Conservation (phyloP, 2,113 vertebrate genomes). For the Brachypodius melanocephalos region DNA sequence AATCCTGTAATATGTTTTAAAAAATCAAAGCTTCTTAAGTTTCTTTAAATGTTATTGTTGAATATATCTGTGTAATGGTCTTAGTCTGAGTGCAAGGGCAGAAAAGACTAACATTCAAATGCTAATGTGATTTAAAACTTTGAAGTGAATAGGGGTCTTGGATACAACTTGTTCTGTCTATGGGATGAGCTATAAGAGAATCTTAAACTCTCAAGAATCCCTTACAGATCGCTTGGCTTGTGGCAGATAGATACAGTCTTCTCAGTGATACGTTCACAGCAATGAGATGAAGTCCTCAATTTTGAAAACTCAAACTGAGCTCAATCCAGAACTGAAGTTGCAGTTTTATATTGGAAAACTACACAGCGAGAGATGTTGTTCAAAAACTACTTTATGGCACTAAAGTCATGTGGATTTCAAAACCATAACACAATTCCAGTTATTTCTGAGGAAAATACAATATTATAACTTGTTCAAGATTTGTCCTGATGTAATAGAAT, state of each 20-base stretch:
- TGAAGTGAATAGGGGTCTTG: not conserved
- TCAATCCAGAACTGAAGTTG: not conserved
- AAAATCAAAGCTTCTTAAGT: not conserved
- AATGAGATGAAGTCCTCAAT: not conserved
- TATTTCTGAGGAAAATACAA: not conserved
- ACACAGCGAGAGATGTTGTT: not conserved
- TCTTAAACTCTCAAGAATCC: not conserved
- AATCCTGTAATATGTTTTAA: not conserved
- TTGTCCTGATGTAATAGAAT: not conserved
- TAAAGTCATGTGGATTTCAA: not conserved
- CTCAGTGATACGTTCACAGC: rapidly evolving
- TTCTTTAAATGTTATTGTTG: not conserved
- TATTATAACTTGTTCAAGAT: not conserved
- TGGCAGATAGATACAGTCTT: not conserved
- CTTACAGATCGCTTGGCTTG: not conserved
- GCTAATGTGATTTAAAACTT: not conserved
- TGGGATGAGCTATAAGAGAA: not conserved
- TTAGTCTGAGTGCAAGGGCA: not conserved
- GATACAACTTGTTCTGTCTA: not conserved
- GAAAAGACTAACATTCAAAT: not conserved
- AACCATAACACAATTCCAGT: not conserved
- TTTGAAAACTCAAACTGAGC: not conserved
- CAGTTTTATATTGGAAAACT: not conserved
- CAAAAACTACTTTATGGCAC: not conserved
- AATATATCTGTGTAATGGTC: not conserved